phyloP scores from a whole-genome alignment of 1,140 invertebrate genomes.

The Eurytemora carolleeae region DNA sequence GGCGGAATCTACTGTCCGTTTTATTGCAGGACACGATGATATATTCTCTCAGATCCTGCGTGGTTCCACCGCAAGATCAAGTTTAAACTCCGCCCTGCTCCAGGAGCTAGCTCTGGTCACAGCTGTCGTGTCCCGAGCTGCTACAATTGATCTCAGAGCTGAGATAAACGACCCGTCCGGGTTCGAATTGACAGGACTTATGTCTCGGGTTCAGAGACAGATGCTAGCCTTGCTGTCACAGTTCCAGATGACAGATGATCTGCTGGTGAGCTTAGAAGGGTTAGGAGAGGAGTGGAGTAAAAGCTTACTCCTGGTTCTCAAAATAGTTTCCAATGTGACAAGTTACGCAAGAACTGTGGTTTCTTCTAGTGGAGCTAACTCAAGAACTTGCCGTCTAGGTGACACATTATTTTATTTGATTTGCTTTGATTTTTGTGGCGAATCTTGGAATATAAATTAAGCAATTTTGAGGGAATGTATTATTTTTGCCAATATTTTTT shows the following conservation, averaged over 20 bases:
- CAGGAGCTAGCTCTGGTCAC: constrained; percentile 9
- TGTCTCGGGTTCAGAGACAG: constrained; percentile 7
- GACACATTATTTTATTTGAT: no score
- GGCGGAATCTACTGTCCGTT: constrained; percentile 1
- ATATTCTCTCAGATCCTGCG: constrained; percentile 1
- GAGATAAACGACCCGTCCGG: background rate
- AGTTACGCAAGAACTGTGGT: background rate
- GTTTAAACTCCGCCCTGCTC: background rate
- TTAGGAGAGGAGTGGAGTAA: no score
- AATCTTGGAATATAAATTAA: no score
- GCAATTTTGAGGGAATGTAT: no score
- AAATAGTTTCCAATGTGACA: background rate
- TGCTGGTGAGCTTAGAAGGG: no score
- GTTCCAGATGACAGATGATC: constrained; percentile 8
- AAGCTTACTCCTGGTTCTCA: background rate
- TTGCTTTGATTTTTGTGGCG: no score
- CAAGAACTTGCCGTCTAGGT: background rate
- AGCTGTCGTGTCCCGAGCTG: constrained; percentile 1
- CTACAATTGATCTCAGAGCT: background rate
- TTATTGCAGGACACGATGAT: constrained; percentile 10
- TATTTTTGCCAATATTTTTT: no score
- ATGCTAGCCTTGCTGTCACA: constrained; percentile 8
- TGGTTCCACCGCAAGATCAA: background rate
- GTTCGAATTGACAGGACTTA: background rate
- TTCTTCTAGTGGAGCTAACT: background rate